Conservation (phyloP, 2,797 vertebrate genomes). For the Sebastes oblongus region DNA sequence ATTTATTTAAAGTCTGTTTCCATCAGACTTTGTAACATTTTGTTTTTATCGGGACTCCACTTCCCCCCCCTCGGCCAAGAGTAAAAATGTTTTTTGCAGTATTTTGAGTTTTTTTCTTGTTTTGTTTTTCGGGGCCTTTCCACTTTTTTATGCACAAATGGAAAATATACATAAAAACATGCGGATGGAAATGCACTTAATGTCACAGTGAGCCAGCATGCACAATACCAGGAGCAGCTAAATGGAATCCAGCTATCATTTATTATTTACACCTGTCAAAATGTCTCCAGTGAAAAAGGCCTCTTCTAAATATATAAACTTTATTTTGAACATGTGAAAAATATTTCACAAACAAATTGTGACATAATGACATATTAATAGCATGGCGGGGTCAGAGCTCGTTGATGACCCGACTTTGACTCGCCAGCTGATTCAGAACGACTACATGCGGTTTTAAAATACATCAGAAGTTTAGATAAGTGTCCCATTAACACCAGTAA, state of each 20-base stretch:
- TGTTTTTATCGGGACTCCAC: not conserved
- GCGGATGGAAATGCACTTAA: not conserved
- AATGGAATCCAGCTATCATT: not conserved
- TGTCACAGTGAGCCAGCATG: not conserved
- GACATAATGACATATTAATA: slow-evolving; percentile 14
- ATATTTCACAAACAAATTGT: slow-evolving; percentile 12
- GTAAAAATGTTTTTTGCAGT: not conserved
- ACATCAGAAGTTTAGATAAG: slow-evolving; percentile 56
- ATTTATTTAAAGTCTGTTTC: not conserved
- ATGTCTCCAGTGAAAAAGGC: not conserved
- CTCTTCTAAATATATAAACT: not conserved
- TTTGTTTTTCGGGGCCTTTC: not conserved
- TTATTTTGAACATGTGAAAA: not conserved
- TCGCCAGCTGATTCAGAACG: slow-evolving; percentile 39
- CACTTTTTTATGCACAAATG: not conserved
- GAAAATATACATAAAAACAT: not conserved
- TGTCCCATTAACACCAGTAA: slow-evolving; percentile 63
- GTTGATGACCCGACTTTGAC: slow-evolving; percentile 49
- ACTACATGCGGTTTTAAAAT: slow-evolving; percentile 48
- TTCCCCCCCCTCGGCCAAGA: not conserved
- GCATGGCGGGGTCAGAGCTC: not conserved
- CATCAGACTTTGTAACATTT: not conserved
- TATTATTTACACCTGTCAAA: not conserved
- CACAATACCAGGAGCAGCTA: not conserved
- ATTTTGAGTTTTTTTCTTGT: not conserved